Conservation (phyloP, 2,113 vertebrate genomes). For the Colaptes auratus region DNA sequence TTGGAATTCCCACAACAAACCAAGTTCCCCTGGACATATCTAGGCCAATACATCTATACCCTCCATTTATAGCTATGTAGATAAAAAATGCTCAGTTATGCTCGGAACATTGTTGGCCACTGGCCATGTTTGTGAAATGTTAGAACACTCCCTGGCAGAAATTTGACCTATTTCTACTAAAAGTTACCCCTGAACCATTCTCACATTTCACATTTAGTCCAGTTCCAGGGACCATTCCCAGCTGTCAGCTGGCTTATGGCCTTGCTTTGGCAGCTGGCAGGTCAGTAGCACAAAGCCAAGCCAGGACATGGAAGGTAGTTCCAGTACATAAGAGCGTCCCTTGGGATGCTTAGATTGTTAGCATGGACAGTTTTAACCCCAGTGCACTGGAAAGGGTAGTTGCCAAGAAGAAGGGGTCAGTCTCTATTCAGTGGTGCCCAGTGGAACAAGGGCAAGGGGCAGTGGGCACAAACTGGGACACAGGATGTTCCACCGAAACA, state of each 20-base stretch:
- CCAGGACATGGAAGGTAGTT: not conserved
- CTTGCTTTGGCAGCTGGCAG: not conserved
- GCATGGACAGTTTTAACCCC: not conserved
- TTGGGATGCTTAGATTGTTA: not conserved
- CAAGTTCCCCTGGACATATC: not conserved
- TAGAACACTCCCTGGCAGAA: not conserved
- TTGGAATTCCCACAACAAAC: not conserved
- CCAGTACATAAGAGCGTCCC: not conserved
- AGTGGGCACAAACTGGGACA: too few species aligned
- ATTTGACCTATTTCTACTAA: not conserved
- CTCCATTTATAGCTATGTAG: fast-evolving
- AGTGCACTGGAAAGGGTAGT: not conserved
- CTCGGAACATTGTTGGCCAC: not conserved
- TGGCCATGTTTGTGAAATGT: not conserved
- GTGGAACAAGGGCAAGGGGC: too few species aligned
- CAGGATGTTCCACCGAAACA: too few species aligned
- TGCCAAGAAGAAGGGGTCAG: not conserved
- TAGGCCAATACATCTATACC: fast-evolving
- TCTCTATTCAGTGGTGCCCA: too few species aligned
- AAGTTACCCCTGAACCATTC: not conserved
- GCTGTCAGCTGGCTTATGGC: not conserved
- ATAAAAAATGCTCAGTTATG: not conserved
- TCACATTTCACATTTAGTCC: not conserved
- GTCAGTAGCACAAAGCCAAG: not conserved
- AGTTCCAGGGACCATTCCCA: not conserved